phyloP scores from a whole-genome alignment of 64 coral and sea anemone genomes.

The Montipora capricornis region DNA sequence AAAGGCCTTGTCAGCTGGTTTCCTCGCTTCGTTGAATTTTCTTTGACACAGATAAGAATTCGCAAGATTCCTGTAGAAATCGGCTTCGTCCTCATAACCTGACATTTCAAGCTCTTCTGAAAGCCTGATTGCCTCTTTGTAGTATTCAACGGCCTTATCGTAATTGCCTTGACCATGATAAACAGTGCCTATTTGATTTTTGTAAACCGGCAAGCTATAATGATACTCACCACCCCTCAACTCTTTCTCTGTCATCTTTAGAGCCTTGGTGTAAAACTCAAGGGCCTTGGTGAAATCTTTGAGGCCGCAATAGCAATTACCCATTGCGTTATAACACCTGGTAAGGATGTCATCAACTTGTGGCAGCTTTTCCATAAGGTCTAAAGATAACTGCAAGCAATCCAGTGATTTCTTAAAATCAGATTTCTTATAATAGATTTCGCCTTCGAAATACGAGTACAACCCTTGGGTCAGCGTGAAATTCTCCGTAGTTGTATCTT shows the following conservation, averaged over 20 bases:
- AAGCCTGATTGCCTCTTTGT: slow-evolving; percentile 51
- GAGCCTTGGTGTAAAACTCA: slow-evolving; percentile 32
- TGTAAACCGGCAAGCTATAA: slow-evolving; percentile 32
- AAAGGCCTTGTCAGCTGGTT: slow-evolving; percentile 28
- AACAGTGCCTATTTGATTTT: slow-evolving; percentile 33
- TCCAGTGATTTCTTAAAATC: slow-evolving; percentile 5
- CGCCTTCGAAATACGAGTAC: slow-evolving; percentile 26
- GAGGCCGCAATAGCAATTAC: slow-evolving; percentile 35
- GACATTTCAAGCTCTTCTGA: slow-evolving; percentile 35
- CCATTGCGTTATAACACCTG: slow-evolving; percentile 56
- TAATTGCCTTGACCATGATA: slow-evolving; percentile 16
- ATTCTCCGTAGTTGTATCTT: not conserved
- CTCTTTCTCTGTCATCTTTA: slow-evolving; percentile 14
- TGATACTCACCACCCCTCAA: not conserved
- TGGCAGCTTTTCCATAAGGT: not conserved
- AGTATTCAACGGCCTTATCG: not conserved
- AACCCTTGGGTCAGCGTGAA: slow-evolving; percentile 16
- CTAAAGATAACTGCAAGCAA: slow-evolving; percentile 6
- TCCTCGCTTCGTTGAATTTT: not conserved
- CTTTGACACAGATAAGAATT: slow-evolving; percentile 2
- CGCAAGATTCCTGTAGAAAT: slow-evolving; percentile 35
- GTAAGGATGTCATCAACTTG: not conserved
- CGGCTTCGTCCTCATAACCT: slow-evolving; percentile 13
- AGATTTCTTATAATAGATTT: not conserved
- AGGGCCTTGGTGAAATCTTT: not conserved